Evolutionary conservation across 2,113 vertebrate species (phyloP).

Genomic region (Rhinoderma darwinii): DNA sequence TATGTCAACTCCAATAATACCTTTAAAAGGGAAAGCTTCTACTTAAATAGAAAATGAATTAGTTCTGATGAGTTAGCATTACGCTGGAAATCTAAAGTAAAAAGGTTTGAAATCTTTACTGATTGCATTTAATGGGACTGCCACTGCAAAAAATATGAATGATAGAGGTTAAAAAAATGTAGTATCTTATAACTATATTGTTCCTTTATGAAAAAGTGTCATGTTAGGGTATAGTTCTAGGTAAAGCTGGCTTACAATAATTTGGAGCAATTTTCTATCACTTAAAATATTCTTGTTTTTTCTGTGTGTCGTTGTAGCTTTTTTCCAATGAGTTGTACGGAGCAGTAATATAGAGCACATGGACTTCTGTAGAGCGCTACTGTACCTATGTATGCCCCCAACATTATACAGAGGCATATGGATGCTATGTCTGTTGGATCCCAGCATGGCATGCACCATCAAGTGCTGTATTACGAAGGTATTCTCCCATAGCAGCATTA

Average conservation of each 20-base stretch:
- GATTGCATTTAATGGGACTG: conserved; percentile 49
- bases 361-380: background rate
- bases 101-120: conserved; percentile 53
- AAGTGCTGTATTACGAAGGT: background rate
- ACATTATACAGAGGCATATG: no score
- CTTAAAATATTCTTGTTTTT: background rate
- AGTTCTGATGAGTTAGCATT: conserved; percentile 56
- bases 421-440: no score
- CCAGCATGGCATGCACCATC: background rate
- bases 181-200: conserved; percentile 9
- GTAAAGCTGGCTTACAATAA: background rate
- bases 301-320: background rate
- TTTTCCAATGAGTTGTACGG: background rate
- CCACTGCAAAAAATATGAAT: conserved; percentile 24
- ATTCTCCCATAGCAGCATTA: background rate
- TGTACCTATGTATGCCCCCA: background rate
- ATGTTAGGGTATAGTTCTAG: conserved; percentile 4
- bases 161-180: conserved; percentile 20
- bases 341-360: background rate
- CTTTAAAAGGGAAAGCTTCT: conserved; percentile 58
- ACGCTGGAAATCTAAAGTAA: conserved; percentile 46
- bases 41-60: conserved; percentile 58
- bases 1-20: conserved; percentile 56
- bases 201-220: conserved; percentile 13
- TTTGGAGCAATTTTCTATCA: background rate